Percentiles rank a stretch among this genome's conserved stretches.
Evolutionary conservation across 2,888 invertebrate genomes (phyloP).

Genomic region (Rhogogaster chlorosoma): DNA sequence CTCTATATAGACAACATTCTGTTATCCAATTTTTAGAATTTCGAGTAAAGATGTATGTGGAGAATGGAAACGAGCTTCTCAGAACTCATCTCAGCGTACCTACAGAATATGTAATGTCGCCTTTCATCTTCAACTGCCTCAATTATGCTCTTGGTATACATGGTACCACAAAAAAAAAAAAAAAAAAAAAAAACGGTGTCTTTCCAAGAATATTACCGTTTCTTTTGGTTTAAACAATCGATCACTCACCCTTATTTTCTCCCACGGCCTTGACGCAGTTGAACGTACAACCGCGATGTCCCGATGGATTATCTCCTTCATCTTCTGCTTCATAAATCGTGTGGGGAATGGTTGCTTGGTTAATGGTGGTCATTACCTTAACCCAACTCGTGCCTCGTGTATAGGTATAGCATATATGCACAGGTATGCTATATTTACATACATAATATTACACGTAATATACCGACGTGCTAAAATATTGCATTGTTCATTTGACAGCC

Average conservation of each 20-base stretch:
- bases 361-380: slow-evolving; percentile 32
- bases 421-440: not conserved
- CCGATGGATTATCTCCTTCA: slow-evolving; percentile 12
- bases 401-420: not conserved
- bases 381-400: slow-evolving; percentile 9
- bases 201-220: not conserved
- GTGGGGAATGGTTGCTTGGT: not conserved
- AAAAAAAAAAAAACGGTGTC: not conserved
- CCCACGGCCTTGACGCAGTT: not conserved
- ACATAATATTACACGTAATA: slow-evolving; percentile 23
- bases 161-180: not conserved
- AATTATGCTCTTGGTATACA: not conserved
- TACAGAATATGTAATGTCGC: not conserved
- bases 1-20: too few species aligned
- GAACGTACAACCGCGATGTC: not conserved
- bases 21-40: not conserved
- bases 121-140: not conserved
- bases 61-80: not conserved
- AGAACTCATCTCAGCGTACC: not conserved
- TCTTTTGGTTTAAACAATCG: not conserved
- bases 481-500: slow-evolving; percentile 40
- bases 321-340: slow-evolving; percentile 31
- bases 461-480: slow-evolving; percentile 43
- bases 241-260: not conserved
- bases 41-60: not conserved